Evolutionary conservation across 2,888 invertebrate genomes (phyloP), one percentile per base, ranked within the genome.

Genomic region (Scaptomyza caliginosa): DNA sequence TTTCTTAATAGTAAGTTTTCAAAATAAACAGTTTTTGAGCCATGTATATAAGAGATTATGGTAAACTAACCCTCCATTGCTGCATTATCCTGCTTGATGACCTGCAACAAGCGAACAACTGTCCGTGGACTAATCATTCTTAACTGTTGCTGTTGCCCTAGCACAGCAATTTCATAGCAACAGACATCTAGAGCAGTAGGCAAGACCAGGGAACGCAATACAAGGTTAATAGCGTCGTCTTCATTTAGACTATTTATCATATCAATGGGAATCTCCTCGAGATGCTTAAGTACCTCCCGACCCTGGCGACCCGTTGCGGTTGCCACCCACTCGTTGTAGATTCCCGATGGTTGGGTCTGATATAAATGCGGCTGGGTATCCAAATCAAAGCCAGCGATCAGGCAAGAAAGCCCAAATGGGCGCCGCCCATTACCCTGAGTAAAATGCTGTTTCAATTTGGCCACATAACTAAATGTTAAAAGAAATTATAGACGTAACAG

Each of bases 281-380:
- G 93, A 91, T 98, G 99, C 92, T 99, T 99, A 59, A 98, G 93
- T 0, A 96, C 99, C 34, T 98, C 96, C 92, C 99, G 98, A 4
- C 98, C 98, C 86, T 97, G 97, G 75, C 99, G 94, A 4, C 99
- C 99, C 46, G 99, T 99, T 6, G 99, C 98, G 93, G 98, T 99
- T 3, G 99, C 99, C 93, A 97, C 97, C 98, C 99, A 99, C 92
- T 99, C 99, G 91, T 98, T 98, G 91, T 97, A 99, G 82, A 98
- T 98, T 67, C 98, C 99, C 51, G 99, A 99, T 11, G 99, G 99
- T 91, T 99, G 99, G 32, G 99, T 99, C 93, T 99, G 99, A 92
- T 97, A 99, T 48, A 99, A 93, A 92, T 98, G 97, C 46, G 99
- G 97, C 39, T 95, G 93, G 13, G 98, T 99, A 92, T 99, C 99